Evolutionary conservation across 2,797 vertebrate species (phyloP).

Genomic region (Cyclura pinguis): DNA sequence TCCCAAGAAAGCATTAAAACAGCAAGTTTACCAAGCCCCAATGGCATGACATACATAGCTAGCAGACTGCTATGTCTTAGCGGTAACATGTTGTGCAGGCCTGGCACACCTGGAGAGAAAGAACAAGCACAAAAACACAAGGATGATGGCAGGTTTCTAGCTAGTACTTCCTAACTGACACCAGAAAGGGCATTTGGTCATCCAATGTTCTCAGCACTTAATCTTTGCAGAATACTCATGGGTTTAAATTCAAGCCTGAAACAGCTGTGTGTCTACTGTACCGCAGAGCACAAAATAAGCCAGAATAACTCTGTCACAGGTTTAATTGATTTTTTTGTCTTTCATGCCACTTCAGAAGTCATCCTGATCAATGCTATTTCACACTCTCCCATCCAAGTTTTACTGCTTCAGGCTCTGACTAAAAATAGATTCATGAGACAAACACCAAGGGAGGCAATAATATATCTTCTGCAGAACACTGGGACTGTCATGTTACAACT

Average conservation of each 20-base stretch:
- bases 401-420: conserved; percentile 55
- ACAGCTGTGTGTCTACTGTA: conserved; percentile 56
- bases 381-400: conserved; percentile 54
- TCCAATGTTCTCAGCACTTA: fast-evolving
- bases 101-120: conserved; percentile 25
- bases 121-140: not conserved
- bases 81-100: not conserved
- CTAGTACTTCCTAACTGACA: not conserved
- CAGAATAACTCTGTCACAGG: conserved; percentile 67
- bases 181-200: fast-evolving
- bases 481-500: conserved; percentile 54
- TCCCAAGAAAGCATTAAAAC: not conserved
- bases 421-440: conserved; percentile 69
- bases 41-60: not conserved
- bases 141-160: not conserved
- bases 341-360: conserved; percentile 76
- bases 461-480: conserved; percentile 44
- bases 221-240: not conserved
- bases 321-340: conserved; percentile 80
- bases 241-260: not conserved
- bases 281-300: conserved; percentile 62
- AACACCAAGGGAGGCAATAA: conserved; percentile 45
- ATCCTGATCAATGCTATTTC: conserved; percentile 81
- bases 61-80: not conserved
- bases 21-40: not conserved